Percentiles rank a stretch among this genome's conserved stretches.
Conservation (phyloP, 53 echinoderm and acorn worm genomes). For the Pentamera pediparva region DNA sequence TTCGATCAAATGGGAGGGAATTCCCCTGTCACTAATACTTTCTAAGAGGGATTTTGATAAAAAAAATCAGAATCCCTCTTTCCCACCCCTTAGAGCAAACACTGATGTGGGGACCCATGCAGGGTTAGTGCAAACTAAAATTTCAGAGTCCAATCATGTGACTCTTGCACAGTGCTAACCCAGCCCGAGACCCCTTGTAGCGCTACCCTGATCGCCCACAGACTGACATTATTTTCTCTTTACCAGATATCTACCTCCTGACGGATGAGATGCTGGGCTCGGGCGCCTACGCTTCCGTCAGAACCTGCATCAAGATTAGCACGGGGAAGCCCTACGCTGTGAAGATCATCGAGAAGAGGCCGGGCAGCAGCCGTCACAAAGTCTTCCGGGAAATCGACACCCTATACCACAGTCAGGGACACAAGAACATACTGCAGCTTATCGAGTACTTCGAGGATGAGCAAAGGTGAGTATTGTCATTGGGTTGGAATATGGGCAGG, state of each 20-base stretch:
- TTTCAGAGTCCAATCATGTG: no score
- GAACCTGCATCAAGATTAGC: slow-evolving; percentile 76
- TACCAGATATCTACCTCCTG: slow-evolving; percentile 85
- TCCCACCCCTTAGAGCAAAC: no score
- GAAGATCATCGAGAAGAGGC: slow-evolving; percentile 94
- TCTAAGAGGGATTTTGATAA: no score
- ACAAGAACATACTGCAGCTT: slow-evolving; percentile 96
- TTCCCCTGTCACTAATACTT: no score
- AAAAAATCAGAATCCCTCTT: no score
- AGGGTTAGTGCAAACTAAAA: no score
- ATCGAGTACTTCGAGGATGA: slow-evolving; percentile 98
- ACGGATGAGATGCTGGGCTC: slow-evolving; percentile 85
- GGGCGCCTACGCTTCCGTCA: slow-evolving; percentile 95
- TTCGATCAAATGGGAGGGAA: no score
- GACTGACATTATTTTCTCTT: neutral
- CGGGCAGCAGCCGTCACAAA: slow-evolving; percentile 87
- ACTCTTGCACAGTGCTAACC: no score
- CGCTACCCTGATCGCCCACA: neutral
- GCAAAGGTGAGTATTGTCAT: slow-evolving; percentile 49
- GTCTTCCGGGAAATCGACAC: slow-evolving; percentile 98
- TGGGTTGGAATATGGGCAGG: no score
- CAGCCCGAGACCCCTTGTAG: neutral
- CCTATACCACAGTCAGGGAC: slow-evolving; percentile 92
- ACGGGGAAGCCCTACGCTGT: slow-evolving; percentile 87
- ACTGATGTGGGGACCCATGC: no score